Conservation (phyloP, 2,113 vertebrate species). For the Lepisosteus oculatus region DNA sequence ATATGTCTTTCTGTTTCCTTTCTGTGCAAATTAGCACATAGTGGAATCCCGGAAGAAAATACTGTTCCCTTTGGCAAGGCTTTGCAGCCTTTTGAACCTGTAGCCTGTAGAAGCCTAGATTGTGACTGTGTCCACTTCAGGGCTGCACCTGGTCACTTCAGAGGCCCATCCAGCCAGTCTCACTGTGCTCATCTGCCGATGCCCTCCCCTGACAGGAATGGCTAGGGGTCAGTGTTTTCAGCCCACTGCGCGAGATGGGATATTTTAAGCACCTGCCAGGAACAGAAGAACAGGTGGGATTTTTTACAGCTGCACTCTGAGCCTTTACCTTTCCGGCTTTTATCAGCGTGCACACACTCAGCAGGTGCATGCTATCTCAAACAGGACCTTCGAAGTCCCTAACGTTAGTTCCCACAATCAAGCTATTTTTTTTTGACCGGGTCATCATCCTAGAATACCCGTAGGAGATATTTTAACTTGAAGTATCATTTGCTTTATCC, state of each 20-base stretch:
- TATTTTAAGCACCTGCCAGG: neutral
- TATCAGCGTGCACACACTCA: neutral
- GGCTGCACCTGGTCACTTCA: no score
- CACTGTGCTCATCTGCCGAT: neutral
- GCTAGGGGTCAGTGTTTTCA: neutral
- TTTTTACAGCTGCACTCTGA: neutral
- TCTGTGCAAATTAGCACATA: slow-evolving; percentile 55
- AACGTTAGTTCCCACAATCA: neutral
- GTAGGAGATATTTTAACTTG: no score
- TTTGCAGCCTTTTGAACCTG: slow-evolving; percentile 15
- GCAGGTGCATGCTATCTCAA: neutral
- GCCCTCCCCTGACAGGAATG: neutral
- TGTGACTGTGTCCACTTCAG: neutral
- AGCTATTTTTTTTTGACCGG: no score
- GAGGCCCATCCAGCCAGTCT: no score
- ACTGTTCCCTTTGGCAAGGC: no score
- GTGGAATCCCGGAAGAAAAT: slow-evolving; percentile 34
- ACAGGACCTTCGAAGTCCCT: neutral
- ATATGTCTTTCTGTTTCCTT: slow-evolving; percentile 49
- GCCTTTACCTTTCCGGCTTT: neutral
- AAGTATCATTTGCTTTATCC: no score
- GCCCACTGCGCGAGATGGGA: neutral
- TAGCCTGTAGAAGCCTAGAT: neutral
- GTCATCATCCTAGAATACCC: no score
- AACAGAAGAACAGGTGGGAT: neutral